Percentiles rank a stretch among this genome's conserved stretches.
Conservation (phyloP, 2,888 invertebrate genomes). For the Willowsia nigromaculata region DNA sequence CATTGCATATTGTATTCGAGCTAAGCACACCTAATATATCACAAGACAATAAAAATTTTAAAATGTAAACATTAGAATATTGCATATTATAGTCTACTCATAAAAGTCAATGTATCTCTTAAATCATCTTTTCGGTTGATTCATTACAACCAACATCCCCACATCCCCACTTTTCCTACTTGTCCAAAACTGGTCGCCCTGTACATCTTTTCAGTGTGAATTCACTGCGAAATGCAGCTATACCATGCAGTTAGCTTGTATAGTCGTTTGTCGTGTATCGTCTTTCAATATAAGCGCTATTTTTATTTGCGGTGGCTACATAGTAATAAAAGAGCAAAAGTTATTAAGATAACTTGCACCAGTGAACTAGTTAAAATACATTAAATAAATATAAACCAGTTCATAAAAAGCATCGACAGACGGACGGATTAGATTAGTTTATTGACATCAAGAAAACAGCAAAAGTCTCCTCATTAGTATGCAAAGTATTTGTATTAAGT, state of each 20-base stretch:
- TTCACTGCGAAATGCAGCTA: too few relatives aligned
- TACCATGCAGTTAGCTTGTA: not conserved
- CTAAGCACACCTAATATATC: not conserved
- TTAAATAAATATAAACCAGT: constrained; percentile 53
- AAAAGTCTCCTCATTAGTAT: constrained; percentile 26
- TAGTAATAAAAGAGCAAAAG: not conserved
- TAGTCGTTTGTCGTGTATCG: not conserved
- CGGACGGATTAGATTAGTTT: constrained; percentile 45
- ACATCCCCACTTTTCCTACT: not conserved
- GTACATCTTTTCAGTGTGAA: not conserved
- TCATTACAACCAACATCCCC: not conserved
- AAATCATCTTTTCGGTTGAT: constrained; percentile 44
- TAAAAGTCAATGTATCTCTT: constrained; percentile 31
- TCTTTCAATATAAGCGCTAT: constrained; percentile 1
- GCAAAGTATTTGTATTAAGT: not conserved
- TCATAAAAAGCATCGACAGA: constrained; percentile 36
- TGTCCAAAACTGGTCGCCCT: constrained; percentile 45
- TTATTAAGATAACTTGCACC: constrained; percentile 24
- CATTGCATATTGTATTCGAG: not conserved
- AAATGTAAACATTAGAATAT: not conserved
- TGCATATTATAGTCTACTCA: not conserved
- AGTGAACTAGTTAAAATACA: constrained; percentile 46
- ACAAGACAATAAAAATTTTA: not conserved
- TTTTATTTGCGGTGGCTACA: constrained; percentile 12
- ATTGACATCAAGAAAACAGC: constrained; percentile 13